Evolutionary conservation across 2,888 invertebrate species (phyloP).

Genomic region (Cataglyphis altisquamis): DNA sequence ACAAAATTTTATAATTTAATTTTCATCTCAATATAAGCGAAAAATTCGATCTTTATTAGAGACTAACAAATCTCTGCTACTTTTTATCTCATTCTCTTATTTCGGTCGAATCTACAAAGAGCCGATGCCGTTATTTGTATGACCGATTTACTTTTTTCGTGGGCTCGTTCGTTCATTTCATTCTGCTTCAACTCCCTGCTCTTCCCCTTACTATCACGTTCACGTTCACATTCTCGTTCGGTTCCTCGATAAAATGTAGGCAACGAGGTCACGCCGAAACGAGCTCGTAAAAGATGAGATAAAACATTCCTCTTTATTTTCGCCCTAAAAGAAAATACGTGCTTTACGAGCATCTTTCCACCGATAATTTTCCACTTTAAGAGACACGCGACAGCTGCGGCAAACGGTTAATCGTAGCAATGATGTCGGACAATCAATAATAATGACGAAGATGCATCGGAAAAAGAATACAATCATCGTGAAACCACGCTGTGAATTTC

Average conservation of each 20-base stretch:
- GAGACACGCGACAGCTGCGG: conserved; percentile 8
- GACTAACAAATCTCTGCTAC: background rate
- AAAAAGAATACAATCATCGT: background rate
- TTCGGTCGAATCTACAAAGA: conserved; percentile 15
- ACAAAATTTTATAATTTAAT: background rate
- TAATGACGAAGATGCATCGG: background rate
- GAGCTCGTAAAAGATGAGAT: conserved; percentile 32
- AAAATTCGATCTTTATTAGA: background rate
- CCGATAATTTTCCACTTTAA: conserved; percentile 7
- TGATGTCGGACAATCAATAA: conserved; percentile 25
- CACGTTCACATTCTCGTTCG: conserved; percentile 6
- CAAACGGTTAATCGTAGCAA: background rate
- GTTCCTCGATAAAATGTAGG: conserved; percentile 61
- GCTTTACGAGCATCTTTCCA: background rate
- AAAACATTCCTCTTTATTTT: background rate
- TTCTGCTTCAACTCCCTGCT: background rate
- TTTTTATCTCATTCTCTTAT: background rate
- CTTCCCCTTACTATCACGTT: conserved; percentile 17
- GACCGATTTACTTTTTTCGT: conserved; percentile 73
- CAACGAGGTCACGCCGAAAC: conserved; percentile 65
- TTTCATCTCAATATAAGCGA: background rate
- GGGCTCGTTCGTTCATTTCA: conserved; percentile 20
- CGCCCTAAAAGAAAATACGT: background rate
- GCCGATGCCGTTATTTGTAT: conserved; percentile 67
- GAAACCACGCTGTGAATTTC: background rate